Percentiles rank a stretch among this genome's conserved stretches.
Evolutionary conservation across 92 coral and sea anemone species (phyloP).

Genomic region (Epizoanthus illoricatus): DNA sequence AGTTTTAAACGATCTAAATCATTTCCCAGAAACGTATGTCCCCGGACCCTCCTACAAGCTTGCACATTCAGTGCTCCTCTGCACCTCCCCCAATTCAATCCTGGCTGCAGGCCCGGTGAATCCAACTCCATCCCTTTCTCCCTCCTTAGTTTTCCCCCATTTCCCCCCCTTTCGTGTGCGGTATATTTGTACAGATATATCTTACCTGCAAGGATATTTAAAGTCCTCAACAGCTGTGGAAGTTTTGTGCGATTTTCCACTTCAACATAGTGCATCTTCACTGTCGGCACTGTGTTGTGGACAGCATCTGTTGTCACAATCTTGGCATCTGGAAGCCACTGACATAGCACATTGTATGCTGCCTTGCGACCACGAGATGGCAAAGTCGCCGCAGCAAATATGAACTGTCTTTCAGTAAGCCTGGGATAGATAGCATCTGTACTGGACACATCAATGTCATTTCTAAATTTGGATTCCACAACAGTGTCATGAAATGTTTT

Average conservation of each 20-base stretch:
- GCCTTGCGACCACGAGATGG: constrained; percentile 87
- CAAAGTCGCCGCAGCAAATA: constrained; percentile 93
- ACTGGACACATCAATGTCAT: not conserved
- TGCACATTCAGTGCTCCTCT: not conserved
- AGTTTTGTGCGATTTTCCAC: constrained; percentile 66
- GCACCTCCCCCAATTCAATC: too few relatives aligned
- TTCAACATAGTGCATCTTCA: constrained; percentile 58
- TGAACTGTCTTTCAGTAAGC: constrained; percentile 67
- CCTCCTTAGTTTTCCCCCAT: not conserved
- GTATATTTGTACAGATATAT: not conserved
- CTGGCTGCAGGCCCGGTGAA: too few relatives aligned
- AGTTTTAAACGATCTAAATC: too few relatives aligned
- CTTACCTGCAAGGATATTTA: constrained; percentile 58
- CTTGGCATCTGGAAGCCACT: constrained; percentile 72
- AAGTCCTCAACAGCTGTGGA: constrained; percentile 50
- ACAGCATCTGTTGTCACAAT: constrained; percentile 57
- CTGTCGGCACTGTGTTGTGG: constrained; percentile 77
- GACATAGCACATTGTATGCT: constrained; percentile 62
- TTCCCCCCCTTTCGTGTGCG: not conserved
- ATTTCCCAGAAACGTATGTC: too few relatives aligned
- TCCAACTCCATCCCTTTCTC: not conserved
- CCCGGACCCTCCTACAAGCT: too few relatives aligned
- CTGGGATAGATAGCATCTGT: not conserved
- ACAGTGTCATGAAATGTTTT: not conserved
- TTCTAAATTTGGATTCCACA: not conserved